phyloP scores from a whole-genome alignment of 2,113 vertebrate species.

The Corapipo altera region DNA sequence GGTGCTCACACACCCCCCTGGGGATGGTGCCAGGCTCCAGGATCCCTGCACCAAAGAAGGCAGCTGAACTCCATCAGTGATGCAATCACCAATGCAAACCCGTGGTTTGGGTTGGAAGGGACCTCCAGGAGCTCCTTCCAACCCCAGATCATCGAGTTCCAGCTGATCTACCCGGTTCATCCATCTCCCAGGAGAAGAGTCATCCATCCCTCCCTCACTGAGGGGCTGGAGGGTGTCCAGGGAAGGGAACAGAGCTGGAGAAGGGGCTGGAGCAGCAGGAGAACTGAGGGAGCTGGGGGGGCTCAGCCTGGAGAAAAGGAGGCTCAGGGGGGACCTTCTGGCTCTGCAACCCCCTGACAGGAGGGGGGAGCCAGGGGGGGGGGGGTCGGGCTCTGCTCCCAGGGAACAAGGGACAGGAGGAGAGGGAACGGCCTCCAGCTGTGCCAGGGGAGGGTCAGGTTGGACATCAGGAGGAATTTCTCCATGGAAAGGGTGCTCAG shows the following conservation, averaged over 20 bases:
- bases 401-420: neutral
- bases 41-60: neutral
- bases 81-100: neutral
- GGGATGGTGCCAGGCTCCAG: neutral
- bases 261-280: neutral
- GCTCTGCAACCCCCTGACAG: neutral
- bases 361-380: neutral
- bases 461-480: neutral
- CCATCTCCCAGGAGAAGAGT: neutral
- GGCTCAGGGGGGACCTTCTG: neutral
- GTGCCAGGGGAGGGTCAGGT: neutral
- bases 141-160: neutral
- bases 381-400: neutral
- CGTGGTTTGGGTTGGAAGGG: neutral
- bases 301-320: neutral
- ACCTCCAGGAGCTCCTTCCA: neutral
- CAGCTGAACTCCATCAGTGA: rapidly evolving
- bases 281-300: neutral
- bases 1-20: neutral
- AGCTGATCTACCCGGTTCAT: neutral
- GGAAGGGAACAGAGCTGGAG: neutral
- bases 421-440: neutral
- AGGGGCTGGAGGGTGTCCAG: neutral
- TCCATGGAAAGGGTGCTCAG: neutral
- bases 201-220: neutral